Base-by-base conservation (phyloP, 2,888 invertebrate species). In the Eupithecia subumbrata region DNA sequence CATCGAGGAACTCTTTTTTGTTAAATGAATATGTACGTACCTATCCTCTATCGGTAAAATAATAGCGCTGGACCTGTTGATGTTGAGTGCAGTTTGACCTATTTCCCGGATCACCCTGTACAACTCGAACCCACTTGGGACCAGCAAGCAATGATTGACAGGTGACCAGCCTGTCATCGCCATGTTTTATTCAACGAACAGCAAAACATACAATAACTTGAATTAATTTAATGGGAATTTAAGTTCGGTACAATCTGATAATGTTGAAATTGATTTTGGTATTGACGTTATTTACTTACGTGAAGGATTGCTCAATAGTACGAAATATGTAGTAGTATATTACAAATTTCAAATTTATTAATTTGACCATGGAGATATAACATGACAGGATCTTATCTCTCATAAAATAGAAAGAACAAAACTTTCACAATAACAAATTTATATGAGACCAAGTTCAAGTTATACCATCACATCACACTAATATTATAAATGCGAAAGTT, bases 171-270 rank as follows among this genome's bases (percentile, higher is more conserved):
- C 76, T 76, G 80, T 80, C 80, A 79, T 76, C 79, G 75, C 30
- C 73, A 81, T 81, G 77, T 80, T 80, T 82, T 78, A 83, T 82
- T 81, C 81, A 81, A 48, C 64, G 34, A 80, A 45, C 52, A 25
- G 66, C 73, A 48, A 66, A 69, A 22, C 40, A 68, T 25, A 43
- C 68, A 12, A 64, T 64, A 64, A 8, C 8, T 18, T 71, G 66
- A 76, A 74, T 76, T 72, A 64, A 74, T 76, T 76, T 40, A 75
- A 74, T 48, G 67, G 45, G 72, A 70, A 66, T 70, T 69, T 60
- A 68, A 70, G 66, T 63, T 75, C 68, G 48, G 69, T 77, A 69
- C 64, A 75, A 73, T 64, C 66, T 43, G 22, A 68, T 68, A 70
- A 70, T 71, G 75, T 66, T 64, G 75, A 73, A 77, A 75, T 75